Base-by-base conservation (phyloP, 1,140 invertebrate species). In the Globodera rostochiensis region DNA sequence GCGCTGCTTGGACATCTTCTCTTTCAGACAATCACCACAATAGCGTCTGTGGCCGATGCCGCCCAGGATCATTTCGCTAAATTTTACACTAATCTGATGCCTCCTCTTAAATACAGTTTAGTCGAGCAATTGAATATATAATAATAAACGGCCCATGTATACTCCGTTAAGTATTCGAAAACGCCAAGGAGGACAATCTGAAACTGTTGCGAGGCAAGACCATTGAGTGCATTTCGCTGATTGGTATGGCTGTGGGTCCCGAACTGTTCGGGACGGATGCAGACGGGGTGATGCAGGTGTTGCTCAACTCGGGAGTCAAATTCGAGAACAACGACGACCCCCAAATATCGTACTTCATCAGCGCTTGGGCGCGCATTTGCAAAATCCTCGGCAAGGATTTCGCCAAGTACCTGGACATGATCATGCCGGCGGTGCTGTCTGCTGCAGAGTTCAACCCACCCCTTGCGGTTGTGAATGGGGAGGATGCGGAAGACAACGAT, bases 21-120 rank as follows among this genome's bases (percentile, higher is more conserved):
- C 64, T 74, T 86, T 15, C 46, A 86, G 77, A 82, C 88, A 36
- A 96, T 99, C 2, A 98, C 98, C 0, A 98, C 97, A 9, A 95
- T 99, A 74, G 97, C 98, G 8, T 98, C 97, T 6, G 95, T 99
- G 8, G 98, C 98, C n/a, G 97, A 99, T 90, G 97, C 96, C 0
- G 95, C 95, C 6, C 96, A 98, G 90, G 95, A 97, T 87, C 95
- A 98, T 87, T 99, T 99, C 91, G 92, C 94, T 50, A 60, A 82
- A 15, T 94, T 83, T 93, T 94, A 90, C 74, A 77, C 66, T 66
- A 84, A 85, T 57, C 92, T 99, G 82, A 97, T 98, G 94, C 96
- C 96, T 0, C 96, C 94, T 89, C 92, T 99, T 47, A 99, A 98
- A 90, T 98, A 95, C 88, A 98, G 77, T 99, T 67, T 97, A 98